Evolutionary conservation across 2,888 invertebrate genomes (phyloP), one percentile per base, ranked within the genome.

Genomic region (Timandra comae): DNA sequence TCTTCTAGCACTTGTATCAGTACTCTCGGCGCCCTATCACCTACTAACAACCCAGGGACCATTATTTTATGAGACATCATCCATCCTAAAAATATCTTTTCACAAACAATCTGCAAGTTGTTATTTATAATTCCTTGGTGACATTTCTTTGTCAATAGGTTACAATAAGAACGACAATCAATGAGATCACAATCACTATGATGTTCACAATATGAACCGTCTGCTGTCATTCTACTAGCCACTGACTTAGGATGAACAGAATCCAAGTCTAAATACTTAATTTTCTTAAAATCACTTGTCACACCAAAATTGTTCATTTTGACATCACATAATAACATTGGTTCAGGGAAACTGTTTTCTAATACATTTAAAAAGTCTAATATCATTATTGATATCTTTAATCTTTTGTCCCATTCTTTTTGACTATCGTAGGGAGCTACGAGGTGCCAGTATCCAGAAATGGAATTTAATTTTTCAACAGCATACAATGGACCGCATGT

Each of bases 401-500:
- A 61, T 34, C 88, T 65, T 40, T 79, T 76, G 5, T 86, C 78
- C 90, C 90, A 90, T 48, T 88, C 87, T 33, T 85, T 81, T 35
- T 73, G 74, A 29, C 75, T 84, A 31, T 89, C 88, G 35, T 84
- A 81, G 16, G 87, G 49, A 0, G 86, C 75, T 33, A 88, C 63
- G 9, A 88, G 52, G 23, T 88, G 85, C 33, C 87, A 86, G 23
- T 84, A 77, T 12, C 80, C 80, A 33, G 84, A 77, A 23, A 90
- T 72, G 0, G 89, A 87, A 28, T 88, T 78, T 11, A 90, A 69
- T 49, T 89, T 89, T 56, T 92, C 90, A 2, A 90, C 88, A 8
- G 89, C 89, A 66, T 90, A 92, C 51, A 90, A 87, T 2, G 87
- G 76, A 0, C 92, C 92, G 63, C 92, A 92, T 0, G 90, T 88